Evolutionary conservation across 2,113 vertebrate species (phyloP).

Genomic region (Eudorcas thomsonii): DNA sequence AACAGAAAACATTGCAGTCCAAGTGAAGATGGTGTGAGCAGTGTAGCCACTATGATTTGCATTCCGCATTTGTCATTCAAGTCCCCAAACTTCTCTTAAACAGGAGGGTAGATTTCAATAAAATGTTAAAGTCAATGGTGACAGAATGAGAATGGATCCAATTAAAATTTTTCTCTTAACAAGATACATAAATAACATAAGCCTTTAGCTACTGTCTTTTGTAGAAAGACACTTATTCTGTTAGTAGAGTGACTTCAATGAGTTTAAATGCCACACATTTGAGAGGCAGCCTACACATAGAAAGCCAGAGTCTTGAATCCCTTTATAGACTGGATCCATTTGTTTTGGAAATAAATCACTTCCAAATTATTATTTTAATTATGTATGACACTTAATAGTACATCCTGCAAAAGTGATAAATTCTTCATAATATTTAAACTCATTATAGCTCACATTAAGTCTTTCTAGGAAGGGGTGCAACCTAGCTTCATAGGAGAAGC

Average conservation of each 20-base stretch:
- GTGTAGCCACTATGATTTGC: neutral
- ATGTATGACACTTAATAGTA: conserved; percentile 50
- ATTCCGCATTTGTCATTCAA: neutral
- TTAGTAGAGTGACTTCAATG: neutral
- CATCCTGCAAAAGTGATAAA: conserved; percentile 56
- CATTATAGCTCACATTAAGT: conserved; percentile 54
- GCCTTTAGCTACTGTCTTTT: neutral
- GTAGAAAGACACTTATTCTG: neutral
- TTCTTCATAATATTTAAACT: conserved; percentile 64
- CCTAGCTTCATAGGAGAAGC: neutral
- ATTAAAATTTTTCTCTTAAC: neutral
- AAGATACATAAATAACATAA: neutral
- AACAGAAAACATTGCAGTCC: neutral
- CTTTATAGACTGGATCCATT: conserved; percentile 4
- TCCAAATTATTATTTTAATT: conserved; percentile 66
- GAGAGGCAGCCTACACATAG: neutral
- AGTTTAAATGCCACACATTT: neutral
- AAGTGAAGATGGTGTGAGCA: neutral
- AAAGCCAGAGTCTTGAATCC: neutral
- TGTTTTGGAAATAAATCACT: conserved; percentile 57
- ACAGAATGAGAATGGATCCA: neutral
- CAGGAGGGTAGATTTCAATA: neutral
- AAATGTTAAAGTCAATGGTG: neutral
- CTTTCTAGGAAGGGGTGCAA: conserved; percentile 21
- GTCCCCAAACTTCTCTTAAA: neutral